Percentiles rank a stretch among this genome's conserved stretches.
Conservation (phyloP, 1,140 invertebrate species). For the Drosophila parvula region DNA sequence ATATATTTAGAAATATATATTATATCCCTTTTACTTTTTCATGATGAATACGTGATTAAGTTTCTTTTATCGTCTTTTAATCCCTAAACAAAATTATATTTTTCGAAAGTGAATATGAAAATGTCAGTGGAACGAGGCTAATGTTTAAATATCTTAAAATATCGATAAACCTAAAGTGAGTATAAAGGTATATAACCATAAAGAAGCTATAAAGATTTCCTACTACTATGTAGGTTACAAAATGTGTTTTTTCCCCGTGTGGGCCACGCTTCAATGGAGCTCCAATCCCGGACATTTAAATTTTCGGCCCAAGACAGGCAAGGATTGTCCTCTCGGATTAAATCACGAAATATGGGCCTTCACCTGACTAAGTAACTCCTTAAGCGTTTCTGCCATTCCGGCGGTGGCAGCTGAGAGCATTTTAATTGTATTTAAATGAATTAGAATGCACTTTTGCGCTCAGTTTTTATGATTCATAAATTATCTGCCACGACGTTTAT, state of each 20-base stretch:
- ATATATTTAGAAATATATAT: neutral
- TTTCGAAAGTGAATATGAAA: slow-evolving; percentile 3
- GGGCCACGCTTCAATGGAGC: slow-evolving; percentile 46
- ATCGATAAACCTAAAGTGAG: neutral
- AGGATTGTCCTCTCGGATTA: slow-evolving; percentile 43
- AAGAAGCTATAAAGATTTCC: neutral
- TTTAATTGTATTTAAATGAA: slow-evolving; percentile 76
- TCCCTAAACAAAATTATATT: no score
- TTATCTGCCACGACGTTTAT: slow-evolving; percentile 27
- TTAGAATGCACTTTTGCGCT: slow-evolving; percentile 66
- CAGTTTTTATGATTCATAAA: slow-evolving; percentile 44
- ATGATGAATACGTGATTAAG: neutral
- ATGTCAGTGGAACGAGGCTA: neutral
- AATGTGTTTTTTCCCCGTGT: slow-evolving; percentile 11
- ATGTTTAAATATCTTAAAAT: neutral
- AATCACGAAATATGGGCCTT: slow-evolving; percentile 58
- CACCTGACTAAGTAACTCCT: slow-evolving; percentile 53
- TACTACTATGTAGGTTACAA: neutral
- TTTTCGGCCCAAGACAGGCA: slow-evolving; percentile 31
- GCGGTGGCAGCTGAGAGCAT: slow-evolving; percentile 5
- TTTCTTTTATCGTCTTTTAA: neutral
- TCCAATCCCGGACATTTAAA: slow-evolving; percentile 38
- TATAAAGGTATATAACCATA: neutral
- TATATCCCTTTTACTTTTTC: neutral
- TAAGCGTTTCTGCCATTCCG: slow-evolving; percentile 18